These are phyloP conservation scores for Euschistus heros DNA, from an alignment of 1,140 invertebrate genomes.

Conservation along the genomic window DNA sequence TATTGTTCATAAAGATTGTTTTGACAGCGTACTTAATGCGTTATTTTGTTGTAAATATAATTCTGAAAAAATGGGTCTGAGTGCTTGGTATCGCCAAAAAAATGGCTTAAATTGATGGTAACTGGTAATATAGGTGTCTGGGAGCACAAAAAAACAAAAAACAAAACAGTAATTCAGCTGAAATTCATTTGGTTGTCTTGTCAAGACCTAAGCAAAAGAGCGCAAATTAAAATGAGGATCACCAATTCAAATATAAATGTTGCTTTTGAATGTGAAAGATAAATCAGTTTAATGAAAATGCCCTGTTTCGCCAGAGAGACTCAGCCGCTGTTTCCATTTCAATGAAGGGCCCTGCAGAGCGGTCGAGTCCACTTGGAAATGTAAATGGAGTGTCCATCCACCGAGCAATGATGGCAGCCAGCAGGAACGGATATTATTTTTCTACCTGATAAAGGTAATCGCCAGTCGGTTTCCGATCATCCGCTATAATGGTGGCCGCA, in stretches of 20 bases:
- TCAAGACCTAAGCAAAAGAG: no score
- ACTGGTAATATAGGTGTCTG: no score
- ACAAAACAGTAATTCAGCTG: no score
- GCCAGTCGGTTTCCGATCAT: background rate
- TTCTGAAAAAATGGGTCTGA: no score
- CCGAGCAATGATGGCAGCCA: background rate
- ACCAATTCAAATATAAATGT: constrained; percentile 8
- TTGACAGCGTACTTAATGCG: no score
- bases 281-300: constrained; percentile 9
- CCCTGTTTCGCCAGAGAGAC: background rate
- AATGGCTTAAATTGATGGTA: no score
- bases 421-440: background rate
- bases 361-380: background rate
- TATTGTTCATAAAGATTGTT: no score
- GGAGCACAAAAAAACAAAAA: no score
- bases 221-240: constrained; percentile 4
- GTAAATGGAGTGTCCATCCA: background rate
- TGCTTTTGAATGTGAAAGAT: background rate
- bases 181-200: no score
- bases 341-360: background rate
- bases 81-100: no score
- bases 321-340: background rate
- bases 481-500: no score
- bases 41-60: no score
- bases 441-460: background rate